Conservation (phyloP, 2,888 invertebrate species). For the Ichneumon xanthorius region DNA sequence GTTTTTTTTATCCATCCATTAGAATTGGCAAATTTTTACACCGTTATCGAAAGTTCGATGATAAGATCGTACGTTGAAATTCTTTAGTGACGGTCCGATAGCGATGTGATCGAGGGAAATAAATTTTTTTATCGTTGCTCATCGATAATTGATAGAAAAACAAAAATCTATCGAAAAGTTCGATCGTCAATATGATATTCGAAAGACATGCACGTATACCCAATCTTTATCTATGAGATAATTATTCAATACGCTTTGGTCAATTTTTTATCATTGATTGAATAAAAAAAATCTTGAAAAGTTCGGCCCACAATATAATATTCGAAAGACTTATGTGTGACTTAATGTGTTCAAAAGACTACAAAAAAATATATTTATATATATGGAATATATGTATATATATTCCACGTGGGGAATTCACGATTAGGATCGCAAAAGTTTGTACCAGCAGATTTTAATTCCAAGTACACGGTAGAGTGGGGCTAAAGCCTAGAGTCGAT, state of each 20-base stretch:
- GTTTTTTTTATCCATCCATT: neutral
- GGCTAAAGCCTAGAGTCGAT: constrained; percentile 9
- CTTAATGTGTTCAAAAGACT: neutral
- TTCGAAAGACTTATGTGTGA: neutral
- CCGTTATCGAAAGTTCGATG: constrained; percentile 8
- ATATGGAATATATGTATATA: no score
- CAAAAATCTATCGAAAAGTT: neutral
- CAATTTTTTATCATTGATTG: neutral
- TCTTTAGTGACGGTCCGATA: neutral
- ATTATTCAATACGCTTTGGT: neutral
- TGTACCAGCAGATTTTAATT: neutral
- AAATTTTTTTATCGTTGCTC: neutral
- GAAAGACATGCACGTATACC: neutral
- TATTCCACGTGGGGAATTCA: neutral
- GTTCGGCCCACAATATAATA: neutral
- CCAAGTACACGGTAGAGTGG: neutral
- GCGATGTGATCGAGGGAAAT: neutral
- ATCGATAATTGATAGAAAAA: neutral
- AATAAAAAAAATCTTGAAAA: neutral
- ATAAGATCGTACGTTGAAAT: neutral
- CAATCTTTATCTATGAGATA: neutral
- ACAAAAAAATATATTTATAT: no score
- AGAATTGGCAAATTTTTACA: neutral
- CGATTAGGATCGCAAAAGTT: neutral
- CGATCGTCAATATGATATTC: neutral